Evolutionary conservation across 1,140 invertebrate genomes (phyloP), one percentile per base, ranked within the genome.

Genomic region (Dreissena polymorpha): DNA sequence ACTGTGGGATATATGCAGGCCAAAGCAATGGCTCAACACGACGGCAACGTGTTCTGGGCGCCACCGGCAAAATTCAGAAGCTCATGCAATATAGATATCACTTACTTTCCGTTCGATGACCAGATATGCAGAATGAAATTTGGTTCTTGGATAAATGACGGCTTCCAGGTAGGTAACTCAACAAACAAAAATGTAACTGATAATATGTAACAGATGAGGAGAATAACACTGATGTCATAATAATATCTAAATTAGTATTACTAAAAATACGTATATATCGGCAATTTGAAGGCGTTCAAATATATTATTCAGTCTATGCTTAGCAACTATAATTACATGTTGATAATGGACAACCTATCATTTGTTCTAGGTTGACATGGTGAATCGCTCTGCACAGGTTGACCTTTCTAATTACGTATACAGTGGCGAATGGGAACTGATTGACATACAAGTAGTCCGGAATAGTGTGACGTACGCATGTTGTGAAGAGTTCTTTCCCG

Each of bases 11-110:
- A 94, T 87, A 94, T 94, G 94, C 92, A 85, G 92, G 94, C 68
- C 0, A 81, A 91, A 53, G 88, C 90, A 18, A 91, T 92, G 90
- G 90, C 92, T 0, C 57, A 65, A 16, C 10, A 85, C 57, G 68
- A 83, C 2, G 91, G 91, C 0, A 77, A 79, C 14, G 89, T 92
- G 18, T 92, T 92, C 83, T 92, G 91, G 91, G 88, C 90, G 16
- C 39, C 92, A n/a, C 91, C 91, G 13, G 91, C 91, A 55, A 92
- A 91, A 83, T 89, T 92, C 55, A 82, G 89, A 10, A 93, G 97
- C 83, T 98, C 98, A 92, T 99, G 98, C 92, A 97, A 98, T 94
- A 98, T 99, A 87, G 94, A 95, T 87, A 94, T 95, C 71, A 94
- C 94, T 14, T 95, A 91, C 83, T 92, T 91, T 87, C 91, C 93